Evolutionary conservation across 2,797 vertebrate genomes (phyloP), one percentile per base, ranked within the genome.

Genomic region (Melanogrammus aeglefinus): DNA sequence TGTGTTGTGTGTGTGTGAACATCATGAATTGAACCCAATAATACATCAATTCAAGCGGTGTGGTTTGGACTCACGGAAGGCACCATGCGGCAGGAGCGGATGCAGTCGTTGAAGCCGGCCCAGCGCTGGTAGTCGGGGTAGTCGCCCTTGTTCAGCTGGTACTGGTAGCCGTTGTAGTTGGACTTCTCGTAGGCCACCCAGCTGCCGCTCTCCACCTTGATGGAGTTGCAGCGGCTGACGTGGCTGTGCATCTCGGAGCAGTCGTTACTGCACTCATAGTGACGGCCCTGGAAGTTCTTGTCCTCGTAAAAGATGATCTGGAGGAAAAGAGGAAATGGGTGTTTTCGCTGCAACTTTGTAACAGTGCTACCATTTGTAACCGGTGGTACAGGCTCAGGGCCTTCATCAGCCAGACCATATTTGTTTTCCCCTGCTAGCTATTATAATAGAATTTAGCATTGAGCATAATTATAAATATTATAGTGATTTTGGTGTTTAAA

Each of bases 171-270:
- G 0, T 75, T 76, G 13, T 92, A 95, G 81, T 94, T 93, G 73
- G 94, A 83, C 87, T 94, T 95, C 86, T 95, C 94, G 3, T 95
- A 95, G 85, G 92, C 91, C 84, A 95, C 92, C 94, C 94, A 95
- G 70, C 92, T 91, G 47, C 93, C 94, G 7, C 90, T 90, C 0
- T 93, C 92, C 81, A 95, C 93, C 41, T 74, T 92, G 84, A 95
- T 94, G 0, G 95, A 95, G 93, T 95, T 95, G 24, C 95, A 95
- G 83, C 91, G 93, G 80, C 82, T 93, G 85, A 95, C 90, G 91
- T 92, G 86, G 78, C 33, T 86, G 47, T 94, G 93, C 92, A 94
- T 92, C 86, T 95, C 94, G 0, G 90, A 79, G 51, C 91, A 92
- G 92, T 94, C 94, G 72, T 79, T 86, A 18, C 72, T 88, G 87